Evolutionary conservation across 2,888 invertebrate genomes (phyloP), one percentile per base, ranked within the genome.

Genomic region (Folsomia manolachei): DNA sequence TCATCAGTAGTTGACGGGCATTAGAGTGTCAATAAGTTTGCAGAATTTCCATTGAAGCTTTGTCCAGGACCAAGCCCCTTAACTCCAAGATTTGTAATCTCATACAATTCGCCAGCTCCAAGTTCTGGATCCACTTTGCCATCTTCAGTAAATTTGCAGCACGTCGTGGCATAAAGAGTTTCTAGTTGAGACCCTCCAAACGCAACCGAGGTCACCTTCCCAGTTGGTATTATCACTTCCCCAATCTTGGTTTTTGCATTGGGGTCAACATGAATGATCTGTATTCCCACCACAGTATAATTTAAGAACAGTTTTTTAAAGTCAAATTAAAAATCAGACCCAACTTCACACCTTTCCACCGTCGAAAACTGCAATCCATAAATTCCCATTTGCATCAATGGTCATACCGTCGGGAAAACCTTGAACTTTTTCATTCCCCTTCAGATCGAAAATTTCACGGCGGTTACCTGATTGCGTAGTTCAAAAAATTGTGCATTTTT

Each of bases 101-200:
- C 19, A n/a, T 71, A 72, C 19, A 75, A 27, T 9, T 65, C 9
- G 1, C 75, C 75, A 19, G 75, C 75, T 26, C 63, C 69, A 4
- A 68, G 75, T 21, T 75, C 70, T n/a, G 60, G 56, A 14, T 14
- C 1, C 7, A 39, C 39, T 4, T 4, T 39, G 39, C 39, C 39
- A 56, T 56, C 56, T 23, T 21, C 39, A 23, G 65, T 53, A 1
- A 14, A 21, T 18, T 70, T 63, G 14, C 52, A 64, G 21, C 72
- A 70, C 24, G 70, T 81, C 4, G 91, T 91, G 0, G 91, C 89
- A 79, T 87, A 91, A 21, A 91, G 83, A 27, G 87, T 88, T 63
- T 89, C 87, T 62, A 88, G 83, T 75, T 88, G 85, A 1, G 85
- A 85, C 0, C 90, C 91, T 0, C 91, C 91, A 83, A 89, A 91